Percentiles rank a stretch among this genome's conserved stretches.
Evolutionary conservation across 2,113 vertebrate genomes (phyloP).

Genomic region (Mobula birostris): DNA sequence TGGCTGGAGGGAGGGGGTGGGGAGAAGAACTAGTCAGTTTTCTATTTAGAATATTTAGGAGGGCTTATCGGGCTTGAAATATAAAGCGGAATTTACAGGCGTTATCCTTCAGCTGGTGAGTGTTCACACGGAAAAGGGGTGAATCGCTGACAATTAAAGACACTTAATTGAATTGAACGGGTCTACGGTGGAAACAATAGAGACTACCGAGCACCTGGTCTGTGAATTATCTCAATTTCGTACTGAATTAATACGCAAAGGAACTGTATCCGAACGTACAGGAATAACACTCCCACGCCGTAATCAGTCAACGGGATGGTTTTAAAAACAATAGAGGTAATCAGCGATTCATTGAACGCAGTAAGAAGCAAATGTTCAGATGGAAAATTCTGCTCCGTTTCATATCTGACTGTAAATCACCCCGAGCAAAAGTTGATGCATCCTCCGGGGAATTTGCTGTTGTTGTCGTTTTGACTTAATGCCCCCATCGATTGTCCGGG

Average conservation of each 20-base stretch:
- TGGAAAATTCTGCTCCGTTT: neutral
- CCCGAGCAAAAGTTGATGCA: neutral
- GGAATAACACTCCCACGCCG: too few relatives aligned
- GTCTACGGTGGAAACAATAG: neutral
- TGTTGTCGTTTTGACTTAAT: neutral
- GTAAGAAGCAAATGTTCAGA: neutral
- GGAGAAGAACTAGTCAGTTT: neutral
- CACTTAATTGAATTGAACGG: neutral
- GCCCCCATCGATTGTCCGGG: neutral
- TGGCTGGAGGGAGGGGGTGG: too few relatives aligned
- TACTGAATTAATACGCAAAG: neutral
- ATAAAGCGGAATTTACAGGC: neutral
- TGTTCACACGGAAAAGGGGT: neutral
- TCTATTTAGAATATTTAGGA: neutral
- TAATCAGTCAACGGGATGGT: neutral
- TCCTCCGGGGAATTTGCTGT: neutral
- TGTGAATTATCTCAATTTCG: neutral
- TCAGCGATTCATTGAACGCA: neutral
- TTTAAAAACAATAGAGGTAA: neutral
- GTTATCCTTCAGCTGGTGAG: neutral
- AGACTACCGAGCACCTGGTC: neutral
- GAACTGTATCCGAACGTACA: too few relatives aligned
- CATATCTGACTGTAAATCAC: neutral
- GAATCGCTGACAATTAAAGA: neutral
- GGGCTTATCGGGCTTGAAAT: neutral